Evolutionary conservation across 2,888 invertebrate species (phyloP).

Genomic region (Drosophila gaucha): DNA sequence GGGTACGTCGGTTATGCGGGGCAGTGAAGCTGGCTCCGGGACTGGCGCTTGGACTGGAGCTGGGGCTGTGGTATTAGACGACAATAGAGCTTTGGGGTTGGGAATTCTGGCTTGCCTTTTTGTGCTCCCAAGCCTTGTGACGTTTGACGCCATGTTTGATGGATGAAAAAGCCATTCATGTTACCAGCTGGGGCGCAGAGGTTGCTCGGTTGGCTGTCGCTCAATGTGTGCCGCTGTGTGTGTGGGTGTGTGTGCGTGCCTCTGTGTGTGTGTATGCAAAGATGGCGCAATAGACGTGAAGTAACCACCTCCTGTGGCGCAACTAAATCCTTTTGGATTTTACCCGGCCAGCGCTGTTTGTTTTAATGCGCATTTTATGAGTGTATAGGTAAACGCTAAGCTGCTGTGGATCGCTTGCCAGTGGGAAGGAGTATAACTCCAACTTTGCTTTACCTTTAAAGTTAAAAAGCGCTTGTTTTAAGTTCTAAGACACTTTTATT

Average conservation of each 20-base stretch:
- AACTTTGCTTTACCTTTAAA: constrained; percentile 53
- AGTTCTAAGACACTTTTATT: constrained; percentile 56
- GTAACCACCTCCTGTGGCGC: constrained; percentile 79
- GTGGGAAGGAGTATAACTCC: constrained; percentile 3
- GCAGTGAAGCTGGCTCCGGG: neutral
- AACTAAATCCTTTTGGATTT: constrained; percentile 80
- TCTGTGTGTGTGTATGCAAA: constrained; percentile 62
- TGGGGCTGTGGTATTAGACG: constrained; percentile 75
- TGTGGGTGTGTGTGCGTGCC: constrained; percentile 18
- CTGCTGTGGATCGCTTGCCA: constrained; percentile 26
- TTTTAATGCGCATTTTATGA: constrained; percentile 80
- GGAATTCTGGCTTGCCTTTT: constrained; percentile 66
- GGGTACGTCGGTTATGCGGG: constrained; percentile 38
- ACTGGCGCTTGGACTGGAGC: constrained; percentile 13
- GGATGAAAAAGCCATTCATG: constrained; percentile 81
- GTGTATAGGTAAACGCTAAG: constrained; percentile 66
- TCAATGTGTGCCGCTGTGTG: constrained; percentile 17
- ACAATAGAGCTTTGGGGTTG: constrained; percentile 72
- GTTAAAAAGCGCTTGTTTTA: constrained; percentile 68
- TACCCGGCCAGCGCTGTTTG: constrained; percentile 63
- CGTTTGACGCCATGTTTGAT: constrained; percentile 83
- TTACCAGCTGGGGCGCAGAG: constrained; percentile 79
- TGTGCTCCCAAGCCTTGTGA: constrained; percentile 77
- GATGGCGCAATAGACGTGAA: constrained; percentile 78
- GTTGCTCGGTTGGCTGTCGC: constrained; percentile 53